phyloP scores from a whole-genome alignment of 2,113 vertebrate genomes.

The Hippopotamus amphibius region DNA sequence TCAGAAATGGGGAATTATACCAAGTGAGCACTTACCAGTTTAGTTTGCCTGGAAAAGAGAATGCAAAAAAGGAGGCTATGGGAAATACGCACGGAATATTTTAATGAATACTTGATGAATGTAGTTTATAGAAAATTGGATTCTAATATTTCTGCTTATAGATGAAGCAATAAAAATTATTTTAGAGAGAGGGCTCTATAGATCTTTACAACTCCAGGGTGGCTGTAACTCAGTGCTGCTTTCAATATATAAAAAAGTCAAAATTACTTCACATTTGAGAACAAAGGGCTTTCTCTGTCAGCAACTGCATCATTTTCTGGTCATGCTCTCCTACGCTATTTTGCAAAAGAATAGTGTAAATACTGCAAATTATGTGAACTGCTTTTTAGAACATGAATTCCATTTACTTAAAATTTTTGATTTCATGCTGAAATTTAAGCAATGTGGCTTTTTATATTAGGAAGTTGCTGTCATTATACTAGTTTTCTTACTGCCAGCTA shows the following conservation, averaged over 20 bases:
- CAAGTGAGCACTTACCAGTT: background rate
- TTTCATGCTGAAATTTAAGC: slow-evolving; percentile 29
- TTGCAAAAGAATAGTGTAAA: background rate
- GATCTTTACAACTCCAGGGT: background rate
- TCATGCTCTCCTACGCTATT: background rate
- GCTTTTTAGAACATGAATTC: background rate
- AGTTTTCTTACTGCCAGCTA: background rate
- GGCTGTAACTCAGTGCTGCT: background rate
- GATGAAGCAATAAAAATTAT: slow-evolving; percentile 48
- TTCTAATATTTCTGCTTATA: slow-evolving; percentile 50
- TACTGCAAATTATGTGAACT: background rate
- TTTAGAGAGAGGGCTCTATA: slow-evolving; percentile 37
- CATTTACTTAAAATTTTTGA: background rate
- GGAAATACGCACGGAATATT: background rate
- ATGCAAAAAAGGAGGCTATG: background rate
- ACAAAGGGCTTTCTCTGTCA: background rate
- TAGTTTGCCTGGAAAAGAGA: background rate
- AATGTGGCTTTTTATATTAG: background rate
- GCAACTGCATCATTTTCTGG: slow-evolving; percentile 12
- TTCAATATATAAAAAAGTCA: background rate
- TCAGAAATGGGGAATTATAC: background rate
- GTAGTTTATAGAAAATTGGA: slow-evolving; percentile 9
- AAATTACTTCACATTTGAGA: slow-evolving; percentile 57
- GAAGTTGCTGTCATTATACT: background rate
- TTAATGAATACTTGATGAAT: background rate